These are phyloP conservation scores for Parotia lawesii DNA, from an alignment of 2,113 vertebrate species.

Conservation along the genomic window DNA sequence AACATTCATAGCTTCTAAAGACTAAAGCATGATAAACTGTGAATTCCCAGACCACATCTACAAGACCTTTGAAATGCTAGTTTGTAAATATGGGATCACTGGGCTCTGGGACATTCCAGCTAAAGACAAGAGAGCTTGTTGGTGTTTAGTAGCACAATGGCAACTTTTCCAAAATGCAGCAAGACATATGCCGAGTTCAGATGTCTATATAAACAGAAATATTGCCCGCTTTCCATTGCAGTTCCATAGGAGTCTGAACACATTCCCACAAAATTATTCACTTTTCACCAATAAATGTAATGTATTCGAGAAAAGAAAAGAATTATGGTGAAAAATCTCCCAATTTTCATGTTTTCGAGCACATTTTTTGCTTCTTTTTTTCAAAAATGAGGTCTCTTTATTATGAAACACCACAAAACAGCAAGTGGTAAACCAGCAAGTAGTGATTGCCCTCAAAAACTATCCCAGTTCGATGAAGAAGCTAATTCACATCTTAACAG, in stretches of 20 bases:
- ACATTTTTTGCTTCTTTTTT: background rate
- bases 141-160: fast-evolving
- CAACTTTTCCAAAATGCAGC: background rate
- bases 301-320: background rate
- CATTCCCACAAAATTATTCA: background rate
- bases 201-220: background rate
- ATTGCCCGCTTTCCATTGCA: background rate
- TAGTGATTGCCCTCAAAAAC: background rate
- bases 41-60: background rate
- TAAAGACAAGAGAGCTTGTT: background rate
- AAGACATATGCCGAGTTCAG: background rate
- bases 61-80: background rate
- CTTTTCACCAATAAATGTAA: background rate
- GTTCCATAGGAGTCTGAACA: background rate
- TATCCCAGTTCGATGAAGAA: background rate
- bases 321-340: background rate
- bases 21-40: background rate
- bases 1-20: background rate
- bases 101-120: background rate
- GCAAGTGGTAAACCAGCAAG: background rate
- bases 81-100: background rate
- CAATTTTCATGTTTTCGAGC: background rate
- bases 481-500: background rate
- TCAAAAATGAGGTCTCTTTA: background rate
- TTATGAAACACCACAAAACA: background rate